Conservation (phyloP, 2,797 vertebrate species). For the Anolis apletophallus region DNA sequence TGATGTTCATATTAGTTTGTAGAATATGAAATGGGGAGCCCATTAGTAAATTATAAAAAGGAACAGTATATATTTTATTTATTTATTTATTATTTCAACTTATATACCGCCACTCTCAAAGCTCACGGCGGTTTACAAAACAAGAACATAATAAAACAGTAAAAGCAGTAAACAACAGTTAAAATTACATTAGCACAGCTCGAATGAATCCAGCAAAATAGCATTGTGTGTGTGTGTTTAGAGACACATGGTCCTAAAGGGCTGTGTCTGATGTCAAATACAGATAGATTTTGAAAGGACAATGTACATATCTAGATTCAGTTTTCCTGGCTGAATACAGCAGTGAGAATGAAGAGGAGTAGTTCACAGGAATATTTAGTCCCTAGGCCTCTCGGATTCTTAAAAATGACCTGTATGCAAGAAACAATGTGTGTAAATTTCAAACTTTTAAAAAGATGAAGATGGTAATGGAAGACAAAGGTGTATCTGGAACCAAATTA, state of each 20-base stretch:
- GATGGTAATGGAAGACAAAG: neutral
- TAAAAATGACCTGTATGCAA: neutral
- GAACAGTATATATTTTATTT: neutral
- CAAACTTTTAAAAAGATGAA: neutral
- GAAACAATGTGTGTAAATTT: neutral
- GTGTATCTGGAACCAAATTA: neutral
- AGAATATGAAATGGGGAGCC: neutral
- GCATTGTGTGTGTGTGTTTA: neutral
- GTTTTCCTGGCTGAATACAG: slow-evolving; percentile 2
- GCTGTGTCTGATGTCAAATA: slow-evolving; percentile 1
- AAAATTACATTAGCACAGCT: too few species aligned
- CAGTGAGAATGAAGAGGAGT: neutral
- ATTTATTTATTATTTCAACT: too few species aligned
- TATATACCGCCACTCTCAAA: too few species aligned
- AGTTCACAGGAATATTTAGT: neutral
- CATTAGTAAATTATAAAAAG: neutral
- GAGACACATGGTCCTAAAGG: neutral
- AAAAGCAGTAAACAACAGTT: too few species aligned
- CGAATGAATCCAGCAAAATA: neutral
- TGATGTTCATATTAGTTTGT: neutral
- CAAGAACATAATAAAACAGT: too few species aligned
- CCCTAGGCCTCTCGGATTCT: neutral
- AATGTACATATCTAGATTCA: neutral
- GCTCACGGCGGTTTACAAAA: too few species aligned
- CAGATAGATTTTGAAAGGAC: slow-evolving; percentile 4